Conservation (phyloP, 2,113 vertebrate genomes). For the Notarius quadriscutis region DNA sequence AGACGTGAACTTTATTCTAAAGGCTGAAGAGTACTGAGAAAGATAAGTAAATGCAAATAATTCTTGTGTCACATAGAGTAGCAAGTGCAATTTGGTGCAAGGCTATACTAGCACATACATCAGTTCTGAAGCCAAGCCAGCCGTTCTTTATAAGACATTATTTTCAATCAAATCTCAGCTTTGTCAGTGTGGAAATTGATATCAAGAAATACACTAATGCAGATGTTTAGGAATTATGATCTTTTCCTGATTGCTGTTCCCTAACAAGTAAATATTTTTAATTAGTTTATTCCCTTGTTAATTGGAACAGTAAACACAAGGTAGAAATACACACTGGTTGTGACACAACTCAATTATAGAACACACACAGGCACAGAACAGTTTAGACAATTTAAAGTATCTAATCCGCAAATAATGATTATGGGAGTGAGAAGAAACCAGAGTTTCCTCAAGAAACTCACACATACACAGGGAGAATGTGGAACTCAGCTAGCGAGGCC, state of each 20-base stretch:
- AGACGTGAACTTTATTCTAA: constrained; percentile 74
- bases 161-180: neutral
- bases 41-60: constrained; percentile 37
- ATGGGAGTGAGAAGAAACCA: neutral
- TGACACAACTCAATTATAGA: neutral
- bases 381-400: neutral
- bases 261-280: neutral
- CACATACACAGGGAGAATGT: neutral
- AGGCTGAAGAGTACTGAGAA: constrained; percentile 56
- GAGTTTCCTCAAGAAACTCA: neutral
- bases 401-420: neutral
- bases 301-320: neutral
- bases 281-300: neutral
- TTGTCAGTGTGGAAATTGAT: neutral
- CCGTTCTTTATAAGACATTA: neutral
- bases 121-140: constrained; percentile 21
- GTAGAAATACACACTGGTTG: neutral
- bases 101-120: constrained; percentile 57
- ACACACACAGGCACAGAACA: neutral
- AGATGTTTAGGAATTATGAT: neutral
- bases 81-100: constrained; percentile 39
- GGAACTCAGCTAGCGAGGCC: neutral
- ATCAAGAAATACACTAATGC: neutral
- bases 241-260: neutral
- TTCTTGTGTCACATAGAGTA: neutral